phyloP scores from a whole-genome alignment of 2,888 invertebrate genomes.

The Chirona hameri region DNA sequence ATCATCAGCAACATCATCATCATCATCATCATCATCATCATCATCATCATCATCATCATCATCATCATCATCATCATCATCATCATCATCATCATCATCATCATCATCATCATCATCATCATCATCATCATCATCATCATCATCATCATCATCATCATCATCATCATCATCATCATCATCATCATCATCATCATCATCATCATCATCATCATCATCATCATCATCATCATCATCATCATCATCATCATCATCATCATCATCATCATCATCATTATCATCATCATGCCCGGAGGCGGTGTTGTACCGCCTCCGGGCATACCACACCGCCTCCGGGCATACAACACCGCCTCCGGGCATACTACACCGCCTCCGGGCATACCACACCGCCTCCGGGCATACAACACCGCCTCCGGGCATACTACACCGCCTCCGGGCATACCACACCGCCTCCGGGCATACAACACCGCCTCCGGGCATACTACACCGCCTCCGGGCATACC shows the following conservation, averaged over 20 bases:
- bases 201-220: constrained; percentile 22
- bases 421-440: too few species aligned
- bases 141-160: constrained; percentile 22
- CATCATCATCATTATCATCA: constrained; percentile 22
- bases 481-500: too few species aligned
- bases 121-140: constrained; percentile 22
- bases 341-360: too few species aligned
- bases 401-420: too few species aligned
- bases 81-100: constrained; percentile 22
- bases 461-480: too few species aligned
- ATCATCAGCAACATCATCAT: too few species aligned
- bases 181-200: constrained; percentile 22
- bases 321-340: too few species aligned
- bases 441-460: too few species aligned
- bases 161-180: constrained; percentile 22
- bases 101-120: constrained; percentile 22
- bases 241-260: constrained; percentile 22
- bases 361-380: too few species aligned
- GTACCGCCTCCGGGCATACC: too few species aligned
- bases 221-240: constrained; percentile 22
- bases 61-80: constrained; percentile 22
- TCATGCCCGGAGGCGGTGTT: too few species aligned
- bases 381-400: too few species aligned
- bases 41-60: constrained; percentile 22
- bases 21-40: constrained; percentile 22